Percentiles rank a stretch among this genome's conserved stretches.
Evolutionary conservation across 1,140 invertebrate species (phyloP).

Genomic region (Maconellicoccus hirsutus): DNA sequence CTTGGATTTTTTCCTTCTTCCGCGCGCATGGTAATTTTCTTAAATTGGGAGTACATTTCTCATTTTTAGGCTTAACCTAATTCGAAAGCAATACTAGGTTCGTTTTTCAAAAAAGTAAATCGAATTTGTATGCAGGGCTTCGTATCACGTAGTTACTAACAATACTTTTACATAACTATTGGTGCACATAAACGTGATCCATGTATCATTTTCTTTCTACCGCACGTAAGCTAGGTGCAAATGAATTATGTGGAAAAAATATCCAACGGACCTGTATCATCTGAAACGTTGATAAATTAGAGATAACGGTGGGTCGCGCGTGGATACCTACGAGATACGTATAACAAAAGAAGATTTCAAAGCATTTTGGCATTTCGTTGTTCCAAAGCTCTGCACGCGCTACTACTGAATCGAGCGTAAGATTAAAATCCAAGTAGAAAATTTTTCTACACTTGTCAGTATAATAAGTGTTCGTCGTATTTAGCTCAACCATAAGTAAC

Average conservation of each 20-base stretch:
- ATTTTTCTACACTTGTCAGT: too few species aligned
- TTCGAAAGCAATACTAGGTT: not conserved
- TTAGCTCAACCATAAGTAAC: too few species aligned
- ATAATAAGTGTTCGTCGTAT: too few species aligned
- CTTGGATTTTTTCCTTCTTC: not conserved
- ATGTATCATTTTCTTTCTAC: not conserved
- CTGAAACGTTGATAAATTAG: not conserved
- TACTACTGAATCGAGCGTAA: too few species aligned
- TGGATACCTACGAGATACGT: too few species aligned
- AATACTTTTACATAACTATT: not conserved
- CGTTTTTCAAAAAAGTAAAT: not conserved
- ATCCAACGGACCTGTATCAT: not conserved
- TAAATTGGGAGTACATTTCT: not conserved
- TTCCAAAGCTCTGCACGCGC: too few species aligned
- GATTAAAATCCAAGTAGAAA: too few species aligned
- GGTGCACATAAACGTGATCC: not conserved
- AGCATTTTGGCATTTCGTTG: too few species aligned
- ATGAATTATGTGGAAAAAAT: slow-evolving; percentile 1
- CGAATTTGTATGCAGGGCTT: not conserved
- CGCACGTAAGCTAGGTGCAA: not conserved
- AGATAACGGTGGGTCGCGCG: not conserved
- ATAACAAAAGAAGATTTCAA: too few species aligned
- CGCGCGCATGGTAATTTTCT: not conserved
- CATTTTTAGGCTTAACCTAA: not conserved
- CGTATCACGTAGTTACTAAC: not conserved